Base-by-base conservation (phyloP, 2,797 vertebrate genomes). In the Silurus aristotelis region DNA sequence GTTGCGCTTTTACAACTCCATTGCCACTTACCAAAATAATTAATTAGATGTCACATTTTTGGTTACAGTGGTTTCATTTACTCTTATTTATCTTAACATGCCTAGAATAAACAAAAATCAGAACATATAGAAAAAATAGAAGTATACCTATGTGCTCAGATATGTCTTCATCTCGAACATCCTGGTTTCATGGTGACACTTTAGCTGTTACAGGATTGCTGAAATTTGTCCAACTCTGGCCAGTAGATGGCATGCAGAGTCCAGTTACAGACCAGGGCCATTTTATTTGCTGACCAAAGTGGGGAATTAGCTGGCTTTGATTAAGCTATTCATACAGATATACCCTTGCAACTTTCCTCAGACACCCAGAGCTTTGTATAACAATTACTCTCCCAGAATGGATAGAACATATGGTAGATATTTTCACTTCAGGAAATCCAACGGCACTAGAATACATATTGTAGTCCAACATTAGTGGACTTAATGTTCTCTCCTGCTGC, bases 221-320 rank as follows among this genome's bases (percentile, higher is more conserved):
- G 73, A 72, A 46, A 85, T 27, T 67, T 87, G 27, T 80, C 76
- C 76, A 77, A 22, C 79, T 89, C 48, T 82, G 87, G 84, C 91
- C 92, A 94, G 92, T 89, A 94, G 92, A 91, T 91, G 93, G 93
- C 90, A 75, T 87, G 80, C 88, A 73, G 82, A 56, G 38, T 82
- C 66, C 84, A 85, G 73, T 67, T 87, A 71, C 83, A 86, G 75
- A 79, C 64, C 68, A 79, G 43, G 76, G 56, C 22, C 86, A 73
- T 55, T 73, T 82, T 56, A 71, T 61, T 80, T 75, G 77, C 75
- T 88, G 84, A 85, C 55, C 38, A 63, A 79, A 82, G 25, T 63
- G 64, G 66, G 68, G 58, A 75, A 81, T 68, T 70, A 67, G 20
- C 48, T 75, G 68, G 27, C 17, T 66, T 82, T 64, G 55, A 77